A percentile compares a stretch with the other conserved stretches of the same genome.
phyloP scores from a whole-genome alignment of 2,113 vertebrate genomes.

The Choloepus hoffmanni region DNA sequence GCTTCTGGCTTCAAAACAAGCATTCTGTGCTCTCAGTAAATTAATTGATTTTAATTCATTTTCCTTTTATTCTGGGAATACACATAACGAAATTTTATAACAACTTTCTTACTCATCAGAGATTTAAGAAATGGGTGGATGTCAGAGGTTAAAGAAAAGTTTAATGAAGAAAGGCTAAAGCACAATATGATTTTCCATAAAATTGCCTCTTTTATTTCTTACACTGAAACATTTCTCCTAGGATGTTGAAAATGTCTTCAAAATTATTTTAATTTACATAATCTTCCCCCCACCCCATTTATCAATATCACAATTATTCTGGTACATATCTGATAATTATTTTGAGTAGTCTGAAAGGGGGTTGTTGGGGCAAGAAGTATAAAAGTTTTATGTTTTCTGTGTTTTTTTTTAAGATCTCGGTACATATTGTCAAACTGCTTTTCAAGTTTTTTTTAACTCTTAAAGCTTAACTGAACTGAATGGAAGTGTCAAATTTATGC shows the following conservation, averaged over 20 bases:
- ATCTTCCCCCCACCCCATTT: neutral
- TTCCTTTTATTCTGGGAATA: neutral
- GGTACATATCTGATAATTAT: neutral
- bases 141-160: neutral
- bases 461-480: neutral
- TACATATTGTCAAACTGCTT: neutral
- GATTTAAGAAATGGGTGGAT: neutral
- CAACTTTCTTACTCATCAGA: neutral
- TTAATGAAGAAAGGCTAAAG: neutral
- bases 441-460: neutral
- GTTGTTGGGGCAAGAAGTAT: neutral
- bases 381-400: neutral
- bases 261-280: neutral
- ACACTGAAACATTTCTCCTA: neutral
- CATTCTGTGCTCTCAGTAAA: neutral
- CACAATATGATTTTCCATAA: neutral
- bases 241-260: neutral
- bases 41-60: slow-evolving; percentile 18
- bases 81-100: neutral
- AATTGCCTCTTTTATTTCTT: neutral
- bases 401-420: neutral
- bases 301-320: neutral
- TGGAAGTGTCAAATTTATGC: neutral
- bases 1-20: slow-evolving; percentile 18
- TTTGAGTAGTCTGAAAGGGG: neutral